Conservation (phyloP, 1,140 invertebrate species). For the Neocloeon triangulifer region DNA sequence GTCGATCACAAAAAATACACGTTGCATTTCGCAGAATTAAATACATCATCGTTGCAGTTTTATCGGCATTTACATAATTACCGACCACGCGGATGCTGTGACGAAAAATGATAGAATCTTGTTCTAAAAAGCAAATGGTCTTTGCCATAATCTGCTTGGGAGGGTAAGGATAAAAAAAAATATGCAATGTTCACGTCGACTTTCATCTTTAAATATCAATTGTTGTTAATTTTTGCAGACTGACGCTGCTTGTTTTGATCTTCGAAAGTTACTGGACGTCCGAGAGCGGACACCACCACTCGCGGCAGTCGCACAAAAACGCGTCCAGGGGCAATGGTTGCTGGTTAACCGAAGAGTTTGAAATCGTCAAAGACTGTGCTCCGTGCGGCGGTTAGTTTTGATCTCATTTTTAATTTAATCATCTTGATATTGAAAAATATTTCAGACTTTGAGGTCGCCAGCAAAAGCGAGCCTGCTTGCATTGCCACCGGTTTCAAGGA, state of each 20-base stretch:
- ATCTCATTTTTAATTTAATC: conserved; percentile 4
- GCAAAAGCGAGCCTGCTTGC: conserved; percentile 42
- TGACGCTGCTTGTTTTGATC: conserved; percentile 52
- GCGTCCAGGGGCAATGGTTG: conserved; percentile 18
- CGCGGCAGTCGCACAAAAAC: conserved; percentile 12
- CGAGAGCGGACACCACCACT: conserved; percentile 21
- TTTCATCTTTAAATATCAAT: conserved; percentile 5
- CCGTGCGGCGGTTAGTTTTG: conserved; percentile 37
- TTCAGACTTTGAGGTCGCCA: conserved; percentile 43
- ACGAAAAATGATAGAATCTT: conserved; percentile 38
- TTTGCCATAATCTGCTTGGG: conserved; percentile 32
- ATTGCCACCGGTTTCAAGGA: conserved; percentile 45
- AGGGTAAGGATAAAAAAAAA: conserved; percentile 20
- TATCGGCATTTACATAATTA: too few relatives aligned
- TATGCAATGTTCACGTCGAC: conserved; percentile 6
- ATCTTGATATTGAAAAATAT: conserved; percentile 8
- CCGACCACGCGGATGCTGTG: too few relatives aligned
- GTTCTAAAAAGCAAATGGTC: conserved; percentile 40
- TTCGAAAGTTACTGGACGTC: conserved; percentile 48
- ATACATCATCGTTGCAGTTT: too few relatives aligned
- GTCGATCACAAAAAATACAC: too few relatives aligned
- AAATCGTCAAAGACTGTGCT: conserved; percentile 48
- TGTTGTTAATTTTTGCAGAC: conserved; percentile 21
- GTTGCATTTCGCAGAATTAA: too few relatives aligned
- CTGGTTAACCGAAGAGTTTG: conserved; percentile 38